Conservation (phyloP, 2,113 vertebrate genomes). For the Megaleporinus macrocephalus region DNA sequence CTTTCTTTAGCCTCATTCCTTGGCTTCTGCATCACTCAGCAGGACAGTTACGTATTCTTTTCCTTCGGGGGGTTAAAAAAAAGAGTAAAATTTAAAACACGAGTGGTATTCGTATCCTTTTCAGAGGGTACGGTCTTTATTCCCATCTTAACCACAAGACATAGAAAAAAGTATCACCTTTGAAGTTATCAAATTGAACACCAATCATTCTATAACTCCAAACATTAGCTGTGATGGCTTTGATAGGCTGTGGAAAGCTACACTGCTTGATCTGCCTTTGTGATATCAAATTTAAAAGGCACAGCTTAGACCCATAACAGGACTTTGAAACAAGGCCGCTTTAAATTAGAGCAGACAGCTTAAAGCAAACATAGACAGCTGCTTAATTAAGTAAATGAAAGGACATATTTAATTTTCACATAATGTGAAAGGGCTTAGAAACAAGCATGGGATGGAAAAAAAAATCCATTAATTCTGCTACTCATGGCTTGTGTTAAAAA, state of each 20-base stretch:
- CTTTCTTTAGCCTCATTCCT: slow-evolving; percentile 75
- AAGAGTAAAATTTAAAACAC: slow-evolving; percentile 55
- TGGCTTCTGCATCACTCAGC: slow-evolving; percentile 59
- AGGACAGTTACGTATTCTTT: slow-evolving; percentile 73
- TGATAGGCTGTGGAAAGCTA: slow-evolving; percentile 73
- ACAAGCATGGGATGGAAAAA: slow-evolving; percentile 35
- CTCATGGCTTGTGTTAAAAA: slow-evolving; percentile 20
- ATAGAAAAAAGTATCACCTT: slow-evolving; percentile 54
- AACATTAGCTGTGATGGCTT: slow-evolving; percentile 71
- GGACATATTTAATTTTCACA: slow-evolving; percentile 75
- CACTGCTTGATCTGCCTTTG: slow-evolving; percentile 71
- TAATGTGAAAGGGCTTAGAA: slow-evolving; percentile 66
- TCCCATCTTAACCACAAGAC: slow-evolving; percentile 60
- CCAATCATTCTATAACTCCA: slow-evolving; percentile 77
- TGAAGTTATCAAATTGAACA: slow-evolving; percentile 76
- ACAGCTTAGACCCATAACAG: slow-evolving; percentile 74
- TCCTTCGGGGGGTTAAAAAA: slow-evolving; percentile 67
- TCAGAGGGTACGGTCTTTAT: slow-evolving; percentile 70
- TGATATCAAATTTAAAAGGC: slow-evolving; percentile 69
- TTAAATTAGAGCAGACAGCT: slow-evolving; percentile 79
- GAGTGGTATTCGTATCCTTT: slow-evolving; percentile 74
- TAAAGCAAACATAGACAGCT: slow-evolving; percentile 78
- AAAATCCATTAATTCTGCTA: slow-evolving; percentile 5
- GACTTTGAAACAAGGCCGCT: slow-evolving; percentile 74
- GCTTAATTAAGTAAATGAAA: slow-evolving; percentile 79